A percentile compares a stretch with the other conserved stretches of the same genome.
These are phyloP conservation scores for Drosophila fuyamai DNA, from an alignment of 1,140 invertebrate genomes.

Conservation along the genomic window DNA sequence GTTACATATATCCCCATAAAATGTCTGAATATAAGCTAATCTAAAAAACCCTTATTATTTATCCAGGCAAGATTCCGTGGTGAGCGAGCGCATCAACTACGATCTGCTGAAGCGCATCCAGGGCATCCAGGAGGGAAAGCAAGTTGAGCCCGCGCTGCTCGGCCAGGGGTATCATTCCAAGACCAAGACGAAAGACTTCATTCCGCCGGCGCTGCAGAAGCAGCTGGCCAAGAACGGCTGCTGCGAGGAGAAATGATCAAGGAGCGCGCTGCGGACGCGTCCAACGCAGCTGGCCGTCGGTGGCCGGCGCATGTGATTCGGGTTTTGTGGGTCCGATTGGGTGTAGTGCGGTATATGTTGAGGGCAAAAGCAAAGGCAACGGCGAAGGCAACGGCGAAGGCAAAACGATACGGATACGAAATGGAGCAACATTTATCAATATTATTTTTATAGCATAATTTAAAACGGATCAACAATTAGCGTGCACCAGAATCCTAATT, in stretches of 20 bases:
- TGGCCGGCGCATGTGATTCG: slow-evolving; percentile 45
- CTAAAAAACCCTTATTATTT: slow-evolving; percentile 10
- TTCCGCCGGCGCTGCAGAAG: slow-evolving; percentile 86
- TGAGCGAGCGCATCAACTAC: slow-evolving; percentile 96
- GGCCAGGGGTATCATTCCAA: slow-evolving; percentile 90
- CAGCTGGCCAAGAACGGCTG: slow-evolving; percentile 79
- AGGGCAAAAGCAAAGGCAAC: slow-evolving; percentile 4
- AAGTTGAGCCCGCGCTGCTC: slow-evolving; percentile 91
- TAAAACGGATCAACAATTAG: slow-evolving; percentile 57
- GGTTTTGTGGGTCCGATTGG: slow-evolving; percentile 44
- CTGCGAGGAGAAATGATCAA: slow-evolving; percentile 81
- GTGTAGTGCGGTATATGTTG: slow-evolving; percentile 24
- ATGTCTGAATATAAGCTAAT: neutral
- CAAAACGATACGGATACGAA: slow-evolving; percentile 15
- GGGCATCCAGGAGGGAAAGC: slow-evolving; percentile 89
- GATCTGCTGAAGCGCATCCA: slow-evolving; percentile 93
- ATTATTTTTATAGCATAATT: slow-evolving; percentile 77
- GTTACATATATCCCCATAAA: slow-evolving; percentile 6
- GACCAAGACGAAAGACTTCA: slow-evolving; percentile 92
- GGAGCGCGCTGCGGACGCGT: slow-evolving; percentile 64
- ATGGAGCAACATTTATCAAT: slow-evolving; percentile 66
- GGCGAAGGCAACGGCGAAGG: neutral
- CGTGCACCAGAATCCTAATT: slow-evolving; percentile 49
- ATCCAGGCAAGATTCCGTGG: slow-evolving; percentile 91
- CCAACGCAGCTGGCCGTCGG: slow-evolving; percentile 36